Evolutionary conservation across 2,888 invertebrate genomes (phyloP), one percentile per base, ranked within the genome.

Genomic region (Xestia c-nigrum): DNA sequence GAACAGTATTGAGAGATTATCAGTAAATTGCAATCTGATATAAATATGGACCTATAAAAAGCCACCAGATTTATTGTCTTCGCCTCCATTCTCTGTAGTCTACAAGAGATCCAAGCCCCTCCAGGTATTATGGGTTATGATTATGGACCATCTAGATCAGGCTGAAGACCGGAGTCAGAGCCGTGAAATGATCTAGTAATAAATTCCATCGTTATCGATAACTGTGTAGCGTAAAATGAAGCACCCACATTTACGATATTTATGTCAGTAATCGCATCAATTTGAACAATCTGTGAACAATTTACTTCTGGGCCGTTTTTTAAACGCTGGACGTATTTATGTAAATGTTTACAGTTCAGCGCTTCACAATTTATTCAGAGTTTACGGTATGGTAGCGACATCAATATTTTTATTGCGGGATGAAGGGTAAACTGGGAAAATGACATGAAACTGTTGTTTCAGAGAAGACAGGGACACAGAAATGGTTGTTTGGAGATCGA

Each of bases 121-220:
- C 55, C 71, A 83, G 86, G 76, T 80, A 74, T 75, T 74, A 76
- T 21, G 65, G 72, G 31, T 61, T 72, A 72, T 85, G 77, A 85
- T 85, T 85, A 85, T 55, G 50, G 80, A 5, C 72, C 69, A 83
- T 85, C 84, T 83, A 84, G 83, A 84, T 85, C 71, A 67, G 43
- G 24, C 57, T 12, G 12, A 24, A 74, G 50, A 72, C 63, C 40
- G 57, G 12, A 85, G 64, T 74, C 72, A 76, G 38, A 68, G 65
- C 85, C 73, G 73, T 85, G 74, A 74, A 85, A 85, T 83, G 72
- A 85, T 80, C 76, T 61, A 72, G 83, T 47, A 66, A 85, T 85
- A 85, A 85, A 83, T 85, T 76, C 59, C 55, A 50, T 63, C 64
- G 57, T 72, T 84, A 78, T 81, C 85, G 78, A 85, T 61, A 78